Evolutionary conservation across 2,113 vertebrate species (phyloP), one percentile per base, ranked within the genome.

Genomic region (Tor tambroides): DNA sequence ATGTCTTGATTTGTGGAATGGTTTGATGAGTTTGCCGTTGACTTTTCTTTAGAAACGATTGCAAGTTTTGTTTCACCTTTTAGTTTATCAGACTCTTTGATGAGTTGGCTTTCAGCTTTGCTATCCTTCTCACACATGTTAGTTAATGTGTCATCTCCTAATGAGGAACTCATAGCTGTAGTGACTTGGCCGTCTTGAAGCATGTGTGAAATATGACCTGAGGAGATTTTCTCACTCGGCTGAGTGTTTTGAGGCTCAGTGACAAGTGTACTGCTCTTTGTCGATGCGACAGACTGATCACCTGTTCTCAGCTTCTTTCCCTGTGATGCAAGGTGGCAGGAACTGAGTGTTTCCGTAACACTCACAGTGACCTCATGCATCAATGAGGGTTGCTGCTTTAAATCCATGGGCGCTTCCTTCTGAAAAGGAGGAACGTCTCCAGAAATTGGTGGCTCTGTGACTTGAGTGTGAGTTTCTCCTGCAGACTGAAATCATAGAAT

Each of bases 401-500:
- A 30, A n/a, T 43, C 41, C 28, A 3, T 63, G 83, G 2, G 17
- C 6, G 21, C 43, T 38, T 85, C 38, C 8, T 26, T 78, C 19
- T 49, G n/a, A 28, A 21, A 49, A 63, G 56, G 15, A 23, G 35
- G 72, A 77, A 65, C 19, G 19, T 77, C 56, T 43, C 26, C 54
- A 77, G 11, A 30, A 85, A 23, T 63, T 21, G 26, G 15, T 85
- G 84, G 6, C 59, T 85, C 56, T 65, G 1, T 78, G 72, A 19
- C 26, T 19, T 32, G 35, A 32, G 26, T 30, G 15, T n/a, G 38
- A 17, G 10, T 46, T n/a, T 85, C 74, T 8, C 19, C 74, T 23
- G 15, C 28, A 78, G 72, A 41, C 84, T 85, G 74, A 51, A 85
- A 85, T 65, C n/a, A 85, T 41, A 85, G 9, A n/a, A 85, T 80